Evolutionary conservation across 2,113 vertebrate species (phyloP).

Genomic region (Polyodon spathula): DNA sequence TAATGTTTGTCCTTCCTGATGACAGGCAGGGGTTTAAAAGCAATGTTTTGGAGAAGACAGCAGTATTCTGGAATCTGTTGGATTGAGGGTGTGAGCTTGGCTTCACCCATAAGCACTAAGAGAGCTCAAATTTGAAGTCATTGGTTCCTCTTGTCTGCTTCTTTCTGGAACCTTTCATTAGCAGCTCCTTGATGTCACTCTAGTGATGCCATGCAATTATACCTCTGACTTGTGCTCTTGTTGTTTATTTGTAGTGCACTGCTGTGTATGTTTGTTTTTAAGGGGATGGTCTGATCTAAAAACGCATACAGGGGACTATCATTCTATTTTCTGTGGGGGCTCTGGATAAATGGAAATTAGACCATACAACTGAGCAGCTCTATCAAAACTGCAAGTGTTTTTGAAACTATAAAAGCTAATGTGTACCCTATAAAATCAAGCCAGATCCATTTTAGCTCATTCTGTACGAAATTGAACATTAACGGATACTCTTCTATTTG

Average conservation of each 20-base stretch:
- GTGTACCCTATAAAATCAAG: slow-evolving; percentile 1
- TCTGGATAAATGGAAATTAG: not conserved
- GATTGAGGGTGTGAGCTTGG: slow-evolving; percentile 19
- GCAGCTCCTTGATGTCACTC: slow-evolving; percentile 51
- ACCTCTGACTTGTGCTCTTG: slow-evolving; percentile 31
- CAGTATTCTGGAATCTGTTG: slow-evolving; percentile 26
- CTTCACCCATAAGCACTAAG: slow-evolving; percentile 42
- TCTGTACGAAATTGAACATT: too few relatives aligned
- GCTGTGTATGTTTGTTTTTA: slow-evolving; percentile 23
- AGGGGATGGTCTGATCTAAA: slow-evolving; percentile 20
- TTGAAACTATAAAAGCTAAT: slow-evolving; percentile 1
- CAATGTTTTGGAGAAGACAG: slow-evolving; percentile 22
- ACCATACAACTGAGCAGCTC: not conserved
- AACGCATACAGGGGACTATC: not conserved
- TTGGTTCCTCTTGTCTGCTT: slow-evolving; percentile 45
- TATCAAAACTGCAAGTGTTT: not conserved
- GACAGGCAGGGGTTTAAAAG: slow-evolving; percentile 3
- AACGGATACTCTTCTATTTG: not conserved
- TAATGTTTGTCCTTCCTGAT: slow-evolving; percentile 23
- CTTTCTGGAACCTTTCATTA: slow-evolving; percentile 57
- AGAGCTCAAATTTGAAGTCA: slow-evolving; percentile 47
- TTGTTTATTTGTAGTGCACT: slow-evolving; percentile 37
- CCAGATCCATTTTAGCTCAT: not conserved
- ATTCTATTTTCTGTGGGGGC: not conserved
- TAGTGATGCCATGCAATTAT: slow-evolving; percentile 47